phyloP scores from a whole-genome alignment of 2,113 vertebrate species.

The Nycticebus coucang region DNA sequence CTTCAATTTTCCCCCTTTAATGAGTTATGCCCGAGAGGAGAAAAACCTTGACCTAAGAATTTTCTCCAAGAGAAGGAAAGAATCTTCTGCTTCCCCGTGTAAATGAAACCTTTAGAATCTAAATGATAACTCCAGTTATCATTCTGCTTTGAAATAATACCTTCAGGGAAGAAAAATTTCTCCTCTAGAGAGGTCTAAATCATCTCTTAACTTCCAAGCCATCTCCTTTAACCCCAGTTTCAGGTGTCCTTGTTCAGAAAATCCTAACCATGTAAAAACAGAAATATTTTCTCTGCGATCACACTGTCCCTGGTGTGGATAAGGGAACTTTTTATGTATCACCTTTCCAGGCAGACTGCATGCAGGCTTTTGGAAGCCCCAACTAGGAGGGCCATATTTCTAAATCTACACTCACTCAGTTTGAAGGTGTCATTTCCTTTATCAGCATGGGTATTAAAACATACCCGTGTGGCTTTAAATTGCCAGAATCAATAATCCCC shows the following conservation, averaged over 20 bases:
- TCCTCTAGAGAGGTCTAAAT: not conserved
- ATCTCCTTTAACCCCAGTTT: not conserved
- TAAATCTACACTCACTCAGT: not conserved
- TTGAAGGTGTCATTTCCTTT: not conserved
- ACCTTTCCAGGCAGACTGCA: not conserved
- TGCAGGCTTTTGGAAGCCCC: not conserved
- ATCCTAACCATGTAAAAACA: not conserved
- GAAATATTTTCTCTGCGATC: not conserved
- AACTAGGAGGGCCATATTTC: not conserved
- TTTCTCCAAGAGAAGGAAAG: not conserved
- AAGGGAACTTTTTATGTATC: not conserved
- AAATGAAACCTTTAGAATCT: slow-evolving; percentile 17
- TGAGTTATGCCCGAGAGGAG: not conserved
- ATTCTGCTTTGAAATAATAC: not conserved
- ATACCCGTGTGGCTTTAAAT: not conserved
- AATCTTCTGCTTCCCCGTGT: not conserved
- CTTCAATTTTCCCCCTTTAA: not conserved
- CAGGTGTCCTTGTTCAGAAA: slow-evolving; percentile 9
- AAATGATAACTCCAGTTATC: not conserved
- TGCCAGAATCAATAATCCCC: not conserved
- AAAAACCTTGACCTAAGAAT: not conserved
- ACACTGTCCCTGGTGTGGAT: too few relatives aligned
- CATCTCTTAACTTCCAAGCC: not conserved
- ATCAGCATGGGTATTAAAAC: not conserved
- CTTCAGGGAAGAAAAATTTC: not conserved